Evolutionary conservation across 2,888 invertebrate genomes (phyloP), one percentile per base, ranked within the genome.

Genomic region (Brassicogethes aeneus): DNA sequence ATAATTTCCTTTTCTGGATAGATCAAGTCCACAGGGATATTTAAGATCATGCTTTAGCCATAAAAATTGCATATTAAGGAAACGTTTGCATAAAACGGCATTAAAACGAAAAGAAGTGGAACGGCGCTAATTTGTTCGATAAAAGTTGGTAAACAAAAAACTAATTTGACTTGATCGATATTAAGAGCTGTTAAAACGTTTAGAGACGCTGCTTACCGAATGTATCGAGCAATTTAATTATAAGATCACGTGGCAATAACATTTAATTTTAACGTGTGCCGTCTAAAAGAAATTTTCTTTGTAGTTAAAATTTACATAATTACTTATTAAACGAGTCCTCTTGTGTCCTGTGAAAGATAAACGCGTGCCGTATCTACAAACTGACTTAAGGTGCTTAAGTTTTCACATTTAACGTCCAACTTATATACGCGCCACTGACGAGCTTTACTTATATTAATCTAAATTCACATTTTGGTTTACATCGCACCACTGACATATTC

Each of bases 261-360:
- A 47, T 52, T 49, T 49, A 49, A 48, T 52, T 45, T 45, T 42
- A 46, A 45, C 47, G 45, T 50, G 45, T 49, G 44, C 39, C 41
- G 39, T 39, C 35, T 39, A 38, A 15, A 43, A 41, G 39, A 44
- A 47, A 47, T 46, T 47, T 45, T 46, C 44, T 39, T 44, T 45
- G 43, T 44, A 43, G 40, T 50, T 43, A 44, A 49, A 50, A 56
- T 57, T 57, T 56, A 43, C 57, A 57, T 57, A 57, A 56, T 55
- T 56, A 54, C 52, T 50, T 49, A 56, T 56, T 52, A 55, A 56
- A 53, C 49, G 54, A 48, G 50, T 48, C 39, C 47, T 42, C 43
- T 41, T 42, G 45, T 54, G 51, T 52, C 51, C 45, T 45, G 46
- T 48, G 45, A 45, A 52, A 52, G 55, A 57, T 55, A 50, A 54